Percentiles rank a stretch among this genome's conserved stretches.
These are phyloP conservation scores for Chironomus tentans DNA, from an alignment of 2,888 invertebrate genomes.

Conservation along the genomic window DNA sequence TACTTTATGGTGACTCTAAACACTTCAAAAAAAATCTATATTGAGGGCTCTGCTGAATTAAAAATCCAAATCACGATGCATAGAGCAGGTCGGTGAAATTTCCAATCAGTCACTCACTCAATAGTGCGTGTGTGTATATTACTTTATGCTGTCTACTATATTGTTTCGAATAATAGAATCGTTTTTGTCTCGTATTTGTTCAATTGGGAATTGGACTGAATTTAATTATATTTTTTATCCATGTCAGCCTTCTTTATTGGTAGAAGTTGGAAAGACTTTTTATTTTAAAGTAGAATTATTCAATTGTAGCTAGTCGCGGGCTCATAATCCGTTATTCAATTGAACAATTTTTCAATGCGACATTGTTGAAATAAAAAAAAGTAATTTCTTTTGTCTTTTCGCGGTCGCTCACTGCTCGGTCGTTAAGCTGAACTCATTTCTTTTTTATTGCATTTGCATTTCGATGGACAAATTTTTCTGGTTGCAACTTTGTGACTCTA, in stretches of 20 bases:
- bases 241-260: neutral
- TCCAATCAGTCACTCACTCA: neutral
- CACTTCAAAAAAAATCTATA: neutral
- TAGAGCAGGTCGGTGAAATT: conserved; percentile 1
- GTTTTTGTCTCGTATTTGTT: neutral
- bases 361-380: neutral
- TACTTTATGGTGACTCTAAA: neutral
- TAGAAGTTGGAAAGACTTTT: neutral
- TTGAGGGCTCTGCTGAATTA: neutral
- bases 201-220: conserved; percentile 12
- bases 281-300: neutral
- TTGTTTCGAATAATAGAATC: too few relatives aligned
- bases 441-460: too few relatives aligned
- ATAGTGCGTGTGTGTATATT: neutral
- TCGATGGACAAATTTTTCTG: too few relatives aligned
- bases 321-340: neutral
- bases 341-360: neutral
- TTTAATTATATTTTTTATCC: neutral
- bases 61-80: conserved; percentile 1
- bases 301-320: neutral
- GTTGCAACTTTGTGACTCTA: too few relatives aligned
- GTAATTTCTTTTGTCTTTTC: too few relatives aligned
- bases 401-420: too few relatives aligned
- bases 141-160: too few relatives aligned
- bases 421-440: too few relatives aligned